Base-by-base conservation (phyloP, 2,888 invertebrate genomes). In the Odontomyia ornata region DNA sequence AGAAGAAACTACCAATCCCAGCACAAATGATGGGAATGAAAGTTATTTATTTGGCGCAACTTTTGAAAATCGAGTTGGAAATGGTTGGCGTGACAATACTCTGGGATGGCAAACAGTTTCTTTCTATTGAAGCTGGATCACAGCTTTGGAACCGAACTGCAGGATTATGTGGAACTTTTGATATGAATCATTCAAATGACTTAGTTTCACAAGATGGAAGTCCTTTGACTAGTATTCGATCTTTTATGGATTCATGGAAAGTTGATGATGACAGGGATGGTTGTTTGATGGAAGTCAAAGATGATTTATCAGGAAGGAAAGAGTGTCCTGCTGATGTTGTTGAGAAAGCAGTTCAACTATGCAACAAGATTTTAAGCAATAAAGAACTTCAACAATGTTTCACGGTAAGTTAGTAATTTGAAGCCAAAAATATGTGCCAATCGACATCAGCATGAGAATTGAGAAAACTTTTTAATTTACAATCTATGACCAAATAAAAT, bases 91-190 rank as follows among this genome's bases (percentile, higher is more conserved):
- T 93, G 25, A 89, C 89, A 36, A 82, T 96, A 75, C 91, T 92
- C 80, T 97, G 96, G 96, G 95, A 96, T 83, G 84, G 83, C 72
- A 85, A 92, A 90, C 90, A 91, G 83, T 84, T 92, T 78, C 87
- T 95, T 4, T 88, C 91, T 79, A 87, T 95, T 0, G 91, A 92
- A 83, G 92, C 91, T 0, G 88, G 90, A 0, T 90, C 92, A 27
- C 88, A 89, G 1, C 85, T 94, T 46, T 95, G 94, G 93, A 93
- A 93, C 82, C 91, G 91, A 81, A 93, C 95, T 0, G 91, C 91
- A 79, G 97, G 96, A 76, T 87, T 97, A 0, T 97, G 97, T 83
- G 96, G 97, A 0, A 89, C 88, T 0, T 86, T 94, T 80, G 93
- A 96, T 84, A 93, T 93, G 0, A 89, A 91, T 81, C 85, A 88